Conservation (phyloP, 2,113 vertebrate species). For the Sebastes schlegelii region DNA sequence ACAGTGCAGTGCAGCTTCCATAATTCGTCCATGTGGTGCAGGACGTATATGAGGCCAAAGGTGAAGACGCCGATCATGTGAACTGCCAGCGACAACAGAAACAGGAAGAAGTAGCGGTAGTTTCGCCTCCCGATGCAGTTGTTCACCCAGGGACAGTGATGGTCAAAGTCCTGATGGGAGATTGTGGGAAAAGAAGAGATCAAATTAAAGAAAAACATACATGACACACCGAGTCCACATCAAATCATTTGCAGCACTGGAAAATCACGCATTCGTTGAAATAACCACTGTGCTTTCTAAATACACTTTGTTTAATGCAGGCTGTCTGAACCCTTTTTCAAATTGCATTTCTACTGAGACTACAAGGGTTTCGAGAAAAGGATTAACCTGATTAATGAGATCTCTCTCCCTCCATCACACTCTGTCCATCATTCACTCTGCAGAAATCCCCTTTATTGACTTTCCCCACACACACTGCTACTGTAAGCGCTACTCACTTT, state of each 20-base stretch:
- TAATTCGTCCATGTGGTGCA: conserved; percentile 91
- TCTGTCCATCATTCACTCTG: conserved; percentile 54
- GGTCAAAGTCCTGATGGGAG: conserved; percentile 93
- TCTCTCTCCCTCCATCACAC: conserved; percentile 52
- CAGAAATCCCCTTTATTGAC: conserved; percentile 66
- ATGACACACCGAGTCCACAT: neutral
- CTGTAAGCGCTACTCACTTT: conserved; percentile 7
- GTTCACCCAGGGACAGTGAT: conserved; percentile 94
- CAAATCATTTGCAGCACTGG: neutral
- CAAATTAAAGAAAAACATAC: neutral
- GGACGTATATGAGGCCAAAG: conserved; percentile 92
- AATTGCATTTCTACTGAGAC: conserved; percentile 63
- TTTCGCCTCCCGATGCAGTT: conserved; percentile 94
- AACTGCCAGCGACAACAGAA: conserved; percentile 92
- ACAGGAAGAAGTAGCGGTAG: conserved; percentile 98
- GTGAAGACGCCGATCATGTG: conserved; percentile 95
- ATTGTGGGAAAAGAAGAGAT: neutral
- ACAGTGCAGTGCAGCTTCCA: conserved; percentile 91
- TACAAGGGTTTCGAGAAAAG: conserved; percentile 65
- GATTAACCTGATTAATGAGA: conserved; percentile 81
- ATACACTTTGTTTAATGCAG: conserved; percentile 41
- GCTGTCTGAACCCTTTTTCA: conserved; percentile 42
- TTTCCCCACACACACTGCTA: conserved; percentile 25
- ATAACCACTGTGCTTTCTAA: conserved; percentile 20
- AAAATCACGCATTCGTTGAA: neutral